Conservation (phyloP, 2,113 vertebrate genomes). For the Halichoeres trimaculatus region DNA sequence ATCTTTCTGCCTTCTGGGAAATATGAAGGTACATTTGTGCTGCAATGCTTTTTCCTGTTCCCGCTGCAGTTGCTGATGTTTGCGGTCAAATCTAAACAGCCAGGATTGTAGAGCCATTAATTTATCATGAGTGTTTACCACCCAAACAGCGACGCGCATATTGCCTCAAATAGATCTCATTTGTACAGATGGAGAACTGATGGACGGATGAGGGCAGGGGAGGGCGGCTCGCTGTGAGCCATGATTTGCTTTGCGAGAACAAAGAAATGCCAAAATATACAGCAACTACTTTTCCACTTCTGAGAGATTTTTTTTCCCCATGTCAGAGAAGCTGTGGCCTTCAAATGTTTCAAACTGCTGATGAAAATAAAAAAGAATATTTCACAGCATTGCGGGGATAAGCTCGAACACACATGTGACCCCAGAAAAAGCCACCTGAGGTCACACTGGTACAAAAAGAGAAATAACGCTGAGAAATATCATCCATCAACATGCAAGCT, state of each 20-base stretch:
- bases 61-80: conserved; percentile 9
- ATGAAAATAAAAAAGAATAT: conserved; percentile 10
- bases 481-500: conserved; percentile 31
- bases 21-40: conserved; percentile 26
- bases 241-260: conserved; percentile 28
- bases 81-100: conserved; percentile 33
- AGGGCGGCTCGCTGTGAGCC: not conserved
- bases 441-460: conserved; percentile 15
- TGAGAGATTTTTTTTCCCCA: not conserved
- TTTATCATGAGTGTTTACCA: conserved; percentile 45
- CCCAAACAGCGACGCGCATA: conserved; percentile 50
- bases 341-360: not conserved
- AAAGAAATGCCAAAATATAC: conserved; percentile 14
- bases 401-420: conserved; percentile 10
- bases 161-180: conserved; percentile 31
- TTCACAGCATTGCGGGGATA: not conserved
- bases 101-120: conserved; percentile 25
- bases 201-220: conserved; percentile 26
- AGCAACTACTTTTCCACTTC: conserved; percentile 1
- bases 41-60: conserved; percentile 26
- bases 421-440: conserved; percentile 16
- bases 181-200: conserved; percentile 36
- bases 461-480: conserved; percentile 1
- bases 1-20: conserved; percentile 32
- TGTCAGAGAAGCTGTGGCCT: not conserved